Base-by-base conservation (phyloP, 2,113 vertebrate species). In the Telmatochromis sp. region DNA sequence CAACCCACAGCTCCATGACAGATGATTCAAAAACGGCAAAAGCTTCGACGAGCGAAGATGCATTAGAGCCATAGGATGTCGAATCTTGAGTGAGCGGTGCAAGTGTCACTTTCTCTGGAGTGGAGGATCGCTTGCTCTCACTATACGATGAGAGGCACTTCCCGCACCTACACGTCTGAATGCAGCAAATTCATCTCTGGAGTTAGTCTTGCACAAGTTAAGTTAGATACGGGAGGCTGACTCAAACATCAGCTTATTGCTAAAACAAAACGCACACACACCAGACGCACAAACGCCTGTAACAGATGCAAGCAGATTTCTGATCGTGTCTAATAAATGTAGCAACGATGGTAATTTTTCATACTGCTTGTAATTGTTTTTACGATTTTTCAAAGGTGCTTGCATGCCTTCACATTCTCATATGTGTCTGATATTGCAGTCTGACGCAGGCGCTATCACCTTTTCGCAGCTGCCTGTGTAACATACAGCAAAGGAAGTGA, bases 401-500 rank as follows among this genome's bases (percentile, higher is more conserved):
- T 54, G 53, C 19, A 53, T 82, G 58, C 87, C 79, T 86, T 83
- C 63, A 78, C 68, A 5, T 78, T 80, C 81, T 86, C 70, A 80
- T 89, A 68, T 89, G 86, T 86, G 89, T 80, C 33, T 70, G 73
- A 87, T 84, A 83, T 54, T 82, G 37, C 80, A 88, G 75, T 82
- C 75, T 84, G 87, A 80, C 84, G 28, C 79, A 81, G 87, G 85
- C 40, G 37, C 79, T 81, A 84, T 86, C 42, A 45, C 42, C 70
- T 70, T 63, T 83, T 81, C 31, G 5, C 81, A 70, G 85, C 87
- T 60, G 83, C 57, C 49, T 45, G 80, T 89, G 83, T 89, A 85
- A 90, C 81, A 13, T 26, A 19, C 60, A 81, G 70, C 84, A 91
- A 81, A 91, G 80, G 84, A 92, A 90, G 90, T 92, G 92, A 93